Evolutionary conservation across 2,888 invertebrate genomes (phyloP).

Genomic region (Hyposoter didymator): DNA sequence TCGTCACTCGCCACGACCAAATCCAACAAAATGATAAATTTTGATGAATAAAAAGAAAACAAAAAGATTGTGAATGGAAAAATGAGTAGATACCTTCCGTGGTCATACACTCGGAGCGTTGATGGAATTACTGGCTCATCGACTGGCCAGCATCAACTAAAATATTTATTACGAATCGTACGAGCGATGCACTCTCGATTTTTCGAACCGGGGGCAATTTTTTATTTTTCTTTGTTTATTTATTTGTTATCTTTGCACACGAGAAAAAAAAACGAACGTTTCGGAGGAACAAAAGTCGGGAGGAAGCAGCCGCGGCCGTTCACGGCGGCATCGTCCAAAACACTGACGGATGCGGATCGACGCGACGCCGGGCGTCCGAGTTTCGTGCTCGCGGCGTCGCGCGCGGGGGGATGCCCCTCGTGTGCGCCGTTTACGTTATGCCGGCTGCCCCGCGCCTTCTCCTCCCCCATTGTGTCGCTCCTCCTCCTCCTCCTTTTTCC

Average conservation of each 20-base stretch:
- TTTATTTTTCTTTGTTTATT: too few species aligned
- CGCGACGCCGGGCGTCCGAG: constrained; percentile 71
- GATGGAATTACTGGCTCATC: constrained; percentile 73
- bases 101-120: constrained; percentile 73
- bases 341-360: constrained; percentile 73
- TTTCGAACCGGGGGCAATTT: not conserved
- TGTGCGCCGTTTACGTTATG: constrained; percentile 40
- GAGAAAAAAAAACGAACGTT: not conserved
- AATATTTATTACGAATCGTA: constrained; percentile 10
- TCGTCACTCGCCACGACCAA: too few species aligned
- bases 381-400: constrained; percentile 46
- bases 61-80: not conserved
- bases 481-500: not conserved
- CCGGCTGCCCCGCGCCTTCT: constrained; percentile 29
- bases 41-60: constrained; percentile 8
- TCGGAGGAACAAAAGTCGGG: constrained; percentile 43
- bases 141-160: constrained; percentile 53
- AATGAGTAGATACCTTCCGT: constrained; percentile 72
- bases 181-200: constrained; percentile 8
- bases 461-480: constrained; percentile 61
- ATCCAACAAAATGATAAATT: not conserved
- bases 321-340: constrained; percentile 81
- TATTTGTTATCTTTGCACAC: too few species aligned
- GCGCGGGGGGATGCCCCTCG: constrained; percentile 51
- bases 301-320: constrained; percentile 70